phyloP scores from a whole-genome alignment of 2,113 vertebrate species.

The Gracilinanus agilis region DNA sequence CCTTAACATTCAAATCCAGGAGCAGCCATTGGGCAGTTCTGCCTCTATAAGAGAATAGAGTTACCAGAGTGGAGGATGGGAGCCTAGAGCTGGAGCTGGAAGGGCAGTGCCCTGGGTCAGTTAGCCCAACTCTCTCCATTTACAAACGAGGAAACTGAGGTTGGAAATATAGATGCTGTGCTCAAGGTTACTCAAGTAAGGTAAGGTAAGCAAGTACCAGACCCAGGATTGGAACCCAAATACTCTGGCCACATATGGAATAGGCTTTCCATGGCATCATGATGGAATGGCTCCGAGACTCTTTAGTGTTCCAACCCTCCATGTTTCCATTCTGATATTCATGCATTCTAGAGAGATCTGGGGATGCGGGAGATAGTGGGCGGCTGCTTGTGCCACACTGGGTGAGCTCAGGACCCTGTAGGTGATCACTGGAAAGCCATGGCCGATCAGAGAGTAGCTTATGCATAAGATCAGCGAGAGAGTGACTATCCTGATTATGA shows the following conservation, averaged over 20 bases:
- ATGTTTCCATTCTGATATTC: background rate
- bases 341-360: background rate
- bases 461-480: too few relatives aligned
- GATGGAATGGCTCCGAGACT: background rate
- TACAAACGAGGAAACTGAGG: background rate
- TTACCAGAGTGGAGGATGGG: background rate
- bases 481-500: background rate
- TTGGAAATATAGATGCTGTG: background rate
- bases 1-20: background rate
- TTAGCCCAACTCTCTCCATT: background rate
- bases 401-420: background rate
- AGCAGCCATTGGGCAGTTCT: too few relatives aligned
- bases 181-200: background rate
- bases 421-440: background rate
- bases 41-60: background rate
- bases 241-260: background rate
- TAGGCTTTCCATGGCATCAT: background rate
- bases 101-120: background rate
- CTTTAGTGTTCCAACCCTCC: background rate
- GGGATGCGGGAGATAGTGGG: background rate
- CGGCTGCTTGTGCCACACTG: background rate
- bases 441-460: background rate
- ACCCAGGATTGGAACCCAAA: background rate
- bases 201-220: background rate
- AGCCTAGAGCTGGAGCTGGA: background rate